A percentile compares a stretch with the other conserved stretches of the same genome.
These are phyloP conservation scores for Spinibarbus caldwelli DNA, from an alignment of 2,797 vertebrate genomes.

Conservation along the genomic window DNA sequence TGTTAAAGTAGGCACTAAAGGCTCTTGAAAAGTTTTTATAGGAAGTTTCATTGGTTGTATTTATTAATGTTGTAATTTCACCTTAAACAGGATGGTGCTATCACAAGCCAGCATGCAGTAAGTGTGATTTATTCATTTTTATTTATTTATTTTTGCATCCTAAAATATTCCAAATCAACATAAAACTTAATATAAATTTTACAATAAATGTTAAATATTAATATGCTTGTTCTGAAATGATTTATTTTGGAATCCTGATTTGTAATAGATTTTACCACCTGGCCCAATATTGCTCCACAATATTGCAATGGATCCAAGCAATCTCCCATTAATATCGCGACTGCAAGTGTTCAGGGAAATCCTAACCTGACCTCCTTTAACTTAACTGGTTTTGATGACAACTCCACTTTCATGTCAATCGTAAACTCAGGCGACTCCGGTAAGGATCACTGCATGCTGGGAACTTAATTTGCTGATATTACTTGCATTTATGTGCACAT, in stretches of 20 bases:
- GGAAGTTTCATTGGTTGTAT: not conserved
- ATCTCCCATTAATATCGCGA: slow-evolving; percentile 64
- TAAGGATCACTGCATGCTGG: not conserved
- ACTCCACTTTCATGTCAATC: not conserved
- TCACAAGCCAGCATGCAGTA: slow-evolving; percentile 49
- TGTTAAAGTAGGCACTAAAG: not conserved
- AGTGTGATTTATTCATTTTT: slow-evolving; percentile 8
- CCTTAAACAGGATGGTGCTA: slow-evolving; percentile 55
- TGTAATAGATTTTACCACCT: slow-evolving; percentile 46
- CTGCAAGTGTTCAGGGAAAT: not conserved
- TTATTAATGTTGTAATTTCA: not conserved
- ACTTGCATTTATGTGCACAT: not conserved
- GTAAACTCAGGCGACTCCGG: slow-evolving; percentile 43
- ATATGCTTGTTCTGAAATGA: not conserved
- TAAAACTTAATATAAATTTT: not conserved
- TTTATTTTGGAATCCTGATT: not conserved
- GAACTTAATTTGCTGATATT: not conserved
- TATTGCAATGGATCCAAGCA: slow-evolving; percentile 52
- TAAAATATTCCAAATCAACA: not conserved
- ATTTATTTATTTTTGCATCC: not conserved
- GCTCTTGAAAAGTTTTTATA: not conserved
- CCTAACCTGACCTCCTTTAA: not conserved
- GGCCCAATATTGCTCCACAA: not conserved
- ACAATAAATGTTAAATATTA: not conserved
- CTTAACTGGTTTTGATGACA: slow-evolving; percentile 51